Evolutionary conservation across 1,140 invertebrate genomes (phyloP).

Genomic region (Caenorhabditis tropicalis): DNA sequence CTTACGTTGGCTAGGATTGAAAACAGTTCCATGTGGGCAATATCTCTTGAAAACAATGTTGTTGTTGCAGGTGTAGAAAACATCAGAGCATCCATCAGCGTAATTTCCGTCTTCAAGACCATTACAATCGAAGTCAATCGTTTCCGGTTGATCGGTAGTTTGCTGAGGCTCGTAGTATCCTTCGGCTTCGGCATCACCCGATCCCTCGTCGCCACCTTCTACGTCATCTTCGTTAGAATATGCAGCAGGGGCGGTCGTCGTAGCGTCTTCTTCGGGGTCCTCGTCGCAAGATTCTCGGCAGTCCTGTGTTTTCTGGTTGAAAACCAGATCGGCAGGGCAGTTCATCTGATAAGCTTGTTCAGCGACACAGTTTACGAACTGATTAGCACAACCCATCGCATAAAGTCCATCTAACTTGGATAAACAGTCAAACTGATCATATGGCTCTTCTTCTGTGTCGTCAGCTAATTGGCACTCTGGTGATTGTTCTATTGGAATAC

Average conservation of each 20-base stretch:
- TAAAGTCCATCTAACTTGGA: not conserved
- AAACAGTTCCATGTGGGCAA: constrained; percentile 5
- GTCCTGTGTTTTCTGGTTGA: not conserved
- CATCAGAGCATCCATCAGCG: not conserved
- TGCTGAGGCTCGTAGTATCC: not conserved
- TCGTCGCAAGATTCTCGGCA: not conserved
- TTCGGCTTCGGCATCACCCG: not conserved
- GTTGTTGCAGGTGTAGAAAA: constrained; percentile 6
- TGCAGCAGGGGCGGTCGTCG: not conserved
- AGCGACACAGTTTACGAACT: constrained; percentile 10
- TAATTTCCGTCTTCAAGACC: constrained; percentile 18
- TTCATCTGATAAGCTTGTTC: not conserved
- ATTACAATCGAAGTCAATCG: not conserved
- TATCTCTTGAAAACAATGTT: not conserved
- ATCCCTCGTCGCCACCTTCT: not conserved
- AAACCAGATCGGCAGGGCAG: constrained; percentile 8
- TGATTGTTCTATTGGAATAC: not conserved
- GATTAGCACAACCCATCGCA: not conserved
- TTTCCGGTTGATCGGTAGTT: not conserved
- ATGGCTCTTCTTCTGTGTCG: not conserved
- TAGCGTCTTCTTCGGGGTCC: not conserved
- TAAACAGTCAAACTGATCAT: not conserved
- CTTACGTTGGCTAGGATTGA: constrained; percentile 6
- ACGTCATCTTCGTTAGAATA: not conserved
- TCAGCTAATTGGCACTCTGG: not conserved